Percentiles rank a stretch among this genome's conserved stretches.
Evolutionary conservation across 2,797 vertebrate species (phyloP).

Genomic region (Sebastes miniatus): DNA sequence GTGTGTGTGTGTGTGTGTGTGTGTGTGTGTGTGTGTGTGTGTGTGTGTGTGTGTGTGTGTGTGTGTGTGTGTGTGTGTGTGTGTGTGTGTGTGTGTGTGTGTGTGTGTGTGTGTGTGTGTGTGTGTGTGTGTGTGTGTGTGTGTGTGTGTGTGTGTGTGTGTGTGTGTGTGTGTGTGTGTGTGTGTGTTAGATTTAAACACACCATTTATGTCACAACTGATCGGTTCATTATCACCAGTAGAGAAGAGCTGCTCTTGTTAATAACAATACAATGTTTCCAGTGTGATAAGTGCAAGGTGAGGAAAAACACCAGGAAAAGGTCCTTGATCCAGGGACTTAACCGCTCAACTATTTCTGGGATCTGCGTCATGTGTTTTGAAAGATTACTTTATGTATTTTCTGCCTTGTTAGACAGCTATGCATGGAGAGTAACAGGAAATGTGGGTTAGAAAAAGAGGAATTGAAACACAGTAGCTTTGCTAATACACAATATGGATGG

Average conservation of each 20-base stretch:
- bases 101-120: conserved; percentile 53
- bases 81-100: conserved; percentile 53
- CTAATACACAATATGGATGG: not conserved
- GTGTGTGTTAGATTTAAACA: conserved; percentile 32
- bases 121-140: conserved; percentile 43
- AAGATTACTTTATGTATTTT: conserved; percentile 15
- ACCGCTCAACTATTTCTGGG: conserved; percentile 22
- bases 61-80: conserved; percentile 43
- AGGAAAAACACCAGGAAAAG: not conserved
- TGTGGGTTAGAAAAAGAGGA: conserved; percentile 17
- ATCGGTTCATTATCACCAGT: not conserved
- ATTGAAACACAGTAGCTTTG: conserved; percentile 36
- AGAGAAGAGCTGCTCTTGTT: not conserved
- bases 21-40: conserved; percentile 53
- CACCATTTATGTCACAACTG: not conserved
- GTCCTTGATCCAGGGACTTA: conserved; percentile 3
- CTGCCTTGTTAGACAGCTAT: conserved; percentile 2
- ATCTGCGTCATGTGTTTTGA: conserved; percentile 30
- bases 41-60: conserved; percentile 43
- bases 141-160: conserved; percentile 43
- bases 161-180: conserved; percentile 46
- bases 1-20: conserved; percentile 53
- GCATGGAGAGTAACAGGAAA: conserved; percentile 6
- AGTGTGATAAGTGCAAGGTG: not conserved
- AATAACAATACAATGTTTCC: not conserved